A percentile compares a stretch with the other conserved stretches of the same genome.
Conservation (phyloP, 2,888 invertebrate genomes). For the Cephus runcator region DNA sequence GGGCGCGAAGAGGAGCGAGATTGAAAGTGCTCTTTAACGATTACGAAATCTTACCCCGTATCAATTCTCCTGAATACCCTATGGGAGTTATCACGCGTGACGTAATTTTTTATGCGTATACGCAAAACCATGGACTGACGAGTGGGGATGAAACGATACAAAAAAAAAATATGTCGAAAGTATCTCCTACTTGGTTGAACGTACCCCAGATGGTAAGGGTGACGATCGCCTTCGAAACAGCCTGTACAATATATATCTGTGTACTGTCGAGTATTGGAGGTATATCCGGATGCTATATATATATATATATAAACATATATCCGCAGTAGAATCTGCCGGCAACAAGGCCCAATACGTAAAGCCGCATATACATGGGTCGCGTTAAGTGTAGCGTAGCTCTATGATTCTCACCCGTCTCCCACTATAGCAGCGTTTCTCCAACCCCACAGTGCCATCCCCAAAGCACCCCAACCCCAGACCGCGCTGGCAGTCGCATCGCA, state of each 20-base stretch:
- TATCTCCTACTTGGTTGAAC: neutral
- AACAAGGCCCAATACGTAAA: constrained; percentile 33
- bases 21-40: neutral
- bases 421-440: constrained; percentile 29
- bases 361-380: constrained; percentile 41
- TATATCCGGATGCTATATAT: constrained; percentile 7
- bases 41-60: neutral
- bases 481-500: constrained; percentile 57
- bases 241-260: neutral
- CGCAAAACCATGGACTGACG: neutral
- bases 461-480: constrained; percentile 26
- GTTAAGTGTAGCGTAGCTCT: constrained; percentile 56
- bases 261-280: neutral
- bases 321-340: constrained; percentile 42
- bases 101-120: neutral
- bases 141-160: neutral
- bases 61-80: neutral
- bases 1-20: neutral
- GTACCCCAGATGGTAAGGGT: neutral
- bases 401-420: constrained; percentile 50
- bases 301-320: constrained; percentile 25
- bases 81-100: neutral
- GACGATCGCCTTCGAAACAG: too few species aligned
- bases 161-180: neutral
- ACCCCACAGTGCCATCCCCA: constrained; percentile 18